Percentiles rank a stretch among this genome's conserved stretches.
Conservation (phyloP, 1,140 invertebrate genomes). For the Zaprionus vittiger region DNA sequence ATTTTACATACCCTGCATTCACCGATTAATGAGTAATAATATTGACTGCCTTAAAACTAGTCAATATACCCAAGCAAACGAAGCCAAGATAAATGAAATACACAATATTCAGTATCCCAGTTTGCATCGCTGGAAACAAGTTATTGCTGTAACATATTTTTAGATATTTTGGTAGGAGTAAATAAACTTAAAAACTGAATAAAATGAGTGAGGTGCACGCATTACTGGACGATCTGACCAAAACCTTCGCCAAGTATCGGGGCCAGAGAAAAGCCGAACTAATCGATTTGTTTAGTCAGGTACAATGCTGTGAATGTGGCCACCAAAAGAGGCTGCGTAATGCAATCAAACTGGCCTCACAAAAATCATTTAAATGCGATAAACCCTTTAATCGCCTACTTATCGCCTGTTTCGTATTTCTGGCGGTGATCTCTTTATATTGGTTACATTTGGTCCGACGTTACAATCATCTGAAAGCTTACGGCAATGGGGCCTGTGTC, state of each 20-base stretch:
- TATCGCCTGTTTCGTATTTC: neutral
- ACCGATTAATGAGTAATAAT: no score
- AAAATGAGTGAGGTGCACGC: neutral
- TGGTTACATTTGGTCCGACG: slow-evolving; percentile 16
- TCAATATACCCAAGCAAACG: neutral
- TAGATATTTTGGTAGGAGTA: neutral
- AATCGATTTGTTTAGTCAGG: neutral
- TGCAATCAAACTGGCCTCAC: neutral
- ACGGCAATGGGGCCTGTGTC: slow-evolving; percentile 51
- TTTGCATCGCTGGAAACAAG: neutral
- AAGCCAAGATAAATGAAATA: no score
- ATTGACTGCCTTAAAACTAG: neutral
- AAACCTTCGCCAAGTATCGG: neutral
- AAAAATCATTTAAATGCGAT: neutral
- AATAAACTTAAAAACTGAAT: neutral
- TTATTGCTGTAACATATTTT: neutral
- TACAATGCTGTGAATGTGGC: neutral
- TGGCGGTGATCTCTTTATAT: slow-evolving; percentile 31
- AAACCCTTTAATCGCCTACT: slow-evolving; percentile 6
- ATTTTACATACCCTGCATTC: neutral
- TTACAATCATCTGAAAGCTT: slow-evolving; percentile 33
- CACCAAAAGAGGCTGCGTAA: neutral
- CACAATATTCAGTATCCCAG: no score
- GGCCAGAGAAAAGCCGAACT: neutral
- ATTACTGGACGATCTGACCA: neutral